phyloP scores from a whole-genome alignment of 2,113 vertebrate genomes.

The Symphodus melops region DNA sequence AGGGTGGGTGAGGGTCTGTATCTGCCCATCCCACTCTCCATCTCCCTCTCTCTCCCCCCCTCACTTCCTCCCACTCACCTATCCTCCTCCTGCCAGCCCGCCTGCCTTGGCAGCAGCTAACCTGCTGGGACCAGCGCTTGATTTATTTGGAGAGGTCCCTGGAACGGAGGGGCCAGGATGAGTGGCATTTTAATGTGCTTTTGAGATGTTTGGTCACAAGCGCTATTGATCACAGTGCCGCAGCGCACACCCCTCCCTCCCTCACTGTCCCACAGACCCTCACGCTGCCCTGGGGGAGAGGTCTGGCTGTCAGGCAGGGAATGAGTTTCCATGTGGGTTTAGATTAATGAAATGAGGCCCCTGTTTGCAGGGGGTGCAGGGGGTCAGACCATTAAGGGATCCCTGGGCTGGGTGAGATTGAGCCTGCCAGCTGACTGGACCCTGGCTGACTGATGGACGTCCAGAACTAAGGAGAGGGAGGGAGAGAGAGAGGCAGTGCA shows the following conservation, averaged over 20 bases:
- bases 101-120: constrained; percentile 71
- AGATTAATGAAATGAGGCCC: constrained; percentile 85
- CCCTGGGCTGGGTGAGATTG: constrained; percentile 76
- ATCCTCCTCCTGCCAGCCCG: constrained; percentile 59
- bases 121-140: constrained; percentile 78
- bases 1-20: constrained; percentile 6
- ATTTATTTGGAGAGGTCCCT: constrained; percentile 84
- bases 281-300: constrained; percentile 65
- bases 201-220: constrained; percentile 87
- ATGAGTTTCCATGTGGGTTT: constrained; percentile 82
- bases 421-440: constrained; percentile 73
- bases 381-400: constrained; percentile 84
- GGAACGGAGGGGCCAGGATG: constrained; percentile 77
- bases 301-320: constrained; percentile 82
- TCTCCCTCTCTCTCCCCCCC: constrained; percentile 8
- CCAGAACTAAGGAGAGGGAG: constrained; percentile 13
- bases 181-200: constrained; percentile 89
- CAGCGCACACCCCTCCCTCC: constrained; percentile 39
- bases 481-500: constrained; percentile 14
- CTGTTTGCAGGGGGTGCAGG: constrained; percentile 65
- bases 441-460: constrained; percentile 77
- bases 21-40: constrained; percentile 51
- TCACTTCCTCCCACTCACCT: constrained; percentile 41
- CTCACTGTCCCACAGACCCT: constrained; percentile 63
- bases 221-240: constrained; percentile 84